Conservation (phyloP, 2,113 vertebrate species). For the Plecotus auritus region DNA sequence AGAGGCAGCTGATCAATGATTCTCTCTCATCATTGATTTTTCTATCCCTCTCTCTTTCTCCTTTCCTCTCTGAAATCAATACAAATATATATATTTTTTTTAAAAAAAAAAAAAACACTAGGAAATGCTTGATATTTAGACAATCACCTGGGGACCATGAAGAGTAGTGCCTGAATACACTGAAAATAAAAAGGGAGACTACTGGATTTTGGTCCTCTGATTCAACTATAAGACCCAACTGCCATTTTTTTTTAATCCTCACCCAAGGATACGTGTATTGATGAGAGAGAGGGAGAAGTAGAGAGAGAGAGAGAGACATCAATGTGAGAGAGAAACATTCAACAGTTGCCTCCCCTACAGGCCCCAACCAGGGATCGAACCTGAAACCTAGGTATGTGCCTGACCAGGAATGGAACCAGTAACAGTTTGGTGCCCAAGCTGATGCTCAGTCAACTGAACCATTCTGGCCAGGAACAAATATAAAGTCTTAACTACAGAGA, state of each 20-base stretch:
- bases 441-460: not conserved
- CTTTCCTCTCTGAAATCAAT: no score
- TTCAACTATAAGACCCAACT: conserved; percentile 10
- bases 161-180: not conserved
- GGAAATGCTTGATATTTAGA: no score
- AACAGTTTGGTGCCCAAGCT: not conserved
- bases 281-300: no score
- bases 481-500: not conserved
- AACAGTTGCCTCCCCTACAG: not conserved
- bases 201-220: not conserved
- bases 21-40: no score
- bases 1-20: no score
- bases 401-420: not conserved
- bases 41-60: no score
- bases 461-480: not conserved
- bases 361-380: not conserved
- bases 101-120: no score
- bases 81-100: no score
- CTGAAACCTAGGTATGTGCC: not conserved
- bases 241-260: not conserved
- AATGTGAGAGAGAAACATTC: not conserved
- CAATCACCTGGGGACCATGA: not conserved
- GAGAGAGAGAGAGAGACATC: no score
- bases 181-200: not conserved
- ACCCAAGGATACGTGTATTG: not conserved